phyloP scores from a whole-genome alignment of 2,797 vertebrate species.

The Acrossocheilus wenchowensis region DNA sequence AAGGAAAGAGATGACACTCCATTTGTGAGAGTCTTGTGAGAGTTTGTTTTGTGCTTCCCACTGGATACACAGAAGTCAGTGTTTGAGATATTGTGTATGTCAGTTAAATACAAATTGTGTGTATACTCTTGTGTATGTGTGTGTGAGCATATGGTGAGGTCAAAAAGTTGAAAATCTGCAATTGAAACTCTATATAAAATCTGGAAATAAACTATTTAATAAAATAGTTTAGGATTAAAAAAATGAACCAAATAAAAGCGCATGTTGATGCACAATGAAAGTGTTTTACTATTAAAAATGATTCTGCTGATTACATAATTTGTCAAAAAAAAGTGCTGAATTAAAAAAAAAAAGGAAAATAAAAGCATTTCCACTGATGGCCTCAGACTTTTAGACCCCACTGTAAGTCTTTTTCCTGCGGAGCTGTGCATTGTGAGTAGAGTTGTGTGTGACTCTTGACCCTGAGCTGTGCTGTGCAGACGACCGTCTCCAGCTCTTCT shows the following conservation, averaged over 20 bases:
- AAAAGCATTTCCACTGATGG: neutral
- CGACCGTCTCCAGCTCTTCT: conserved; percentile 61
- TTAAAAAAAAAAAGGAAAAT: neutral
- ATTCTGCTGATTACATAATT: neutral
- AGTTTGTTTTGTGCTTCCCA: neutral
- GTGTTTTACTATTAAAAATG: neutral
- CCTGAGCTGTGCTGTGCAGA: conserved; percentile 53
- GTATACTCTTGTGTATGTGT: neutral
- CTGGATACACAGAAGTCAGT: neutral
- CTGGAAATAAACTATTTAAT: neutral
- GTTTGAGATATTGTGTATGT: neutral
- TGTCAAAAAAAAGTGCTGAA: neutral
- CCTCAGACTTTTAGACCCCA: conserved; percentile 1
- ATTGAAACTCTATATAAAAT: neutral
- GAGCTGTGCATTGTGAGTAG: conserved; percentile 33
- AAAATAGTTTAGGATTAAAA: neutral
- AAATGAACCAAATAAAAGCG: neutral
- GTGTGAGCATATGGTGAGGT: neutral
- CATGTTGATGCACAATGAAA: neutral
- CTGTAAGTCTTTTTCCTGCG: conserved; percentile 42
- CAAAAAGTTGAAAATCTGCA: neutral
- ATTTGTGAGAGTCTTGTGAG: conserved; percentile 7
- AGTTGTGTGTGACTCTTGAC: conserved; percentile 54
- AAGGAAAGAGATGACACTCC: conserved; percentile 28
- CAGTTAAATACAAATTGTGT: neutral